Conservation (phyloP, 2,113 vertebrate species). For the Agapornis roseicollis region DNA sequence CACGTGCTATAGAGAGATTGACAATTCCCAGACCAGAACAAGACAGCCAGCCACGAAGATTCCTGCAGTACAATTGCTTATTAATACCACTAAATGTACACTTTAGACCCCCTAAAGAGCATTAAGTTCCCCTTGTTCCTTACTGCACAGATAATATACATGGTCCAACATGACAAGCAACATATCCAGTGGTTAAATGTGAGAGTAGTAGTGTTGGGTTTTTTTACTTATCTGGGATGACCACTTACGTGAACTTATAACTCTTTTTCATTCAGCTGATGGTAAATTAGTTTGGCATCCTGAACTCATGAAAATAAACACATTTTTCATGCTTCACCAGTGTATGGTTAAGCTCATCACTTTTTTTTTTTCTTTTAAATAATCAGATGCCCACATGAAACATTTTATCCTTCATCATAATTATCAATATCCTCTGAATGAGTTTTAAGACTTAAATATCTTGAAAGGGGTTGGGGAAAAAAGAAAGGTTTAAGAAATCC, state of each 20-base stretch:
- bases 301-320: conserved; percentile 26
- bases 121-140: neutral
- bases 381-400: neutral
- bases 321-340: neutral
- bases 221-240: conserved; percentile 22
- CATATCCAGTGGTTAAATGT: conserved; percentile 34
- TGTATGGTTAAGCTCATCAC: neutral
- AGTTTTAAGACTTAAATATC: neutral
- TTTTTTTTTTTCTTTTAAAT: neutral
- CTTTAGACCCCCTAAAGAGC: conserved; percentile 19
- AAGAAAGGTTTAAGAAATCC: neutral
- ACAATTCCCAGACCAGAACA: conserved; percentile 35
- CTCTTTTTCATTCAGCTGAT: conserved; percentile 40
- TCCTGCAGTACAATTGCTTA: conserved; percentile 27
- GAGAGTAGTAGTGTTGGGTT: neutral
- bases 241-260: neutral
- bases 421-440: neutral
- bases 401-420: neutral
- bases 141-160: neutral
- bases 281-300: neutral
- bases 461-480: neutral
- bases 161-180: neutral
- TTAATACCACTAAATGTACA: neutral
- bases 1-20: conserved; percentile 27
- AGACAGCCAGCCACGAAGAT: neutral